Conservation (phyloP, 1,140 invertebrate genomes). For the Zaprionus kolodkinae region DNA sequence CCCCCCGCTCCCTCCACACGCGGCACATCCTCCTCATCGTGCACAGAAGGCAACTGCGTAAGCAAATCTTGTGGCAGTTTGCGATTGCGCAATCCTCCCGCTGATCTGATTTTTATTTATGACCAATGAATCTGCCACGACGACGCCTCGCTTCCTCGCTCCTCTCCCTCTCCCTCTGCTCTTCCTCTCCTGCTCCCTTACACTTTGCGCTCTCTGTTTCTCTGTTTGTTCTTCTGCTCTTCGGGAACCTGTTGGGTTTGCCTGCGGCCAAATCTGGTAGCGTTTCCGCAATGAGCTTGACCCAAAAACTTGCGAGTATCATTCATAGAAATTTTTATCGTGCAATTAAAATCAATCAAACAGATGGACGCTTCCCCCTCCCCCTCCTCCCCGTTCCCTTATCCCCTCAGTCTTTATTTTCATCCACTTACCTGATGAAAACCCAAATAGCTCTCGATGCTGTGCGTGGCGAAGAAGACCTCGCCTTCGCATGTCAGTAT, state of each 20-base stretch:
- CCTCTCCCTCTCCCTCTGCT: no score
- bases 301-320: slow-evolving; percentile 36
- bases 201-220: slow-evolving; percentile 10
- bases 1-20: not conserved
- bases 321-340: slow-evolving; percentile 33
- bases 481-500: slow-evolving; percentile 99
- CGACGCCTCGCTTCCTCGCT: not conserved
- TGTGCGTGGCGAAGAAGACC: slow-evolving; percentile 99
- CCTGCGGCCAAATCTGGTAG: slow-evolving; percentile 7
- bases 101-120: slow-evolving; percentile 84
- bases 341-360: slow-evolving; percentile 81
- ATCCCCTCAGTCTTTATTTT: not conserved
- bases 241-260: slow-evolving; percentile 12
- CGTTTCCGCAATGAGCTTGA: slow-evolving; percentile 45
- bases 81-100: slow-evolving; percentile 70
- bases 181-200: not conserved
- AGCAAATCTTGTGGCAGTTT: slow-evolving; percentile 46
- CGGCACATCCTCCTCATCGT: not conserved
- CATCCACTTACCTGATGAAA: slow-evolving; percentile 97
- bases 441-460: slow-evolving; percentile 99
- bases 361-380: slow-evolving; percentile 20
- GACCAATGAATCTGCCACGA: slow-evolving; percentile 26
- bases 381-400: not conserved
- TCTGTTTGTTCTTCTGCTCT: slow-evolving; percentile 17
- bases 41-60: slow-evolving; percentile 28